These are phyloP conservation scores for Sebastes flavidus DNA, from an alignment of 2,797 vertebrate species.

Conservation along the genomic window DNA sequence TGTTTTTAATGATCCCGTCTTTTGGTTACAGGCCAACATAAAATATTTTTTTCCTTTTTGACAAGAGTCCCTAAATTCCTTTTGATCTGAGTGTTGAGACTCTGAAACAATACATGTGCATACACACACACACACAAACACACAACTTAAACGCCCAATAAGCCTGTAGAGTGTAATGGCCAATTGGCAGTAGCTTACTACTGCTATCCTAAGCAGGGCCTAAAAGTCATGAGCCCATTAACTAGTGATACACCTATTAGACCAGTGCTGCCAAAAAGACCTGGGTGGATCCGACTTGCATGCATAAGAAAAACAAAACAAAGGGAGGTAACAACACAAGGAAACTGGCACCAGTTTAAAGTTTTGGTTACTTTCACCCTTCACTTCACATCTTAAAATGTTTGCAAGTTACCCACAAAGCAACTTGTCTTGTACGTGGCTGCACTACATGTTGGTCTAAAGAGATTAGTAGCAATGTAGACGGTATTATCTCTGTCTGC, in stretches of 20 bases:
- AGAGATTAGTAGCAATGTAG: background rate
- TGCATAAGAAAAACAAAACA: background rate
- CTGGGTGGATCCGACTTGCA: background rate
- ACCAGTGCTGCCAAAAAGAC: background rate
- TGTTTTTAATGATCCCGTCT: background rate
- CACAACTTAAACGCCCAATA: background rate
- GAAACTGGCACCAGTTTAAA: background rate
- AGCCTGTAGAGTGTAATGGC: background rate
- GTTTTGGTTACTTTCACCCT: background rate
- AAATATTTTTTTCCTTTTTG: background rate
- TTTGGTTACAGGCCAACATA: background rate
- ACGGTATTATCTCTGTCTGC: background rate
- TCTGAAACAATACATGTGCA: background rate
- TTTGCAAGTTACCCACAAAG: background rate
- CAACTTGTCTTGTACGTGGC: background rate
- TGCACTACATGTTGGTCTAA: background rate
- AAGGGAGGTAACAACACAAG: background rate
- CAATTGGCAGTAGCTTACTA: background rate
- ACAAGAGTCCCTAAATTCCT: background rate
- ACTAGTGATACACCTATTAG: background rate
- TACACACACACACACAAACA: background rate
- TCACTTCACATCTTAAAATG: background rate
- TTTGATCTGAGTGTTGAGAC: background rate
- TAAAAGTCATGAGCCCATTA: constrained; percentile 4
- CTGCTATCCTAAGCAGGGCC: background rate